Evolutionary conservation across 2,113 vertebrate genomes (phyloP).

Genomic region (Uria aalge): DNA sequence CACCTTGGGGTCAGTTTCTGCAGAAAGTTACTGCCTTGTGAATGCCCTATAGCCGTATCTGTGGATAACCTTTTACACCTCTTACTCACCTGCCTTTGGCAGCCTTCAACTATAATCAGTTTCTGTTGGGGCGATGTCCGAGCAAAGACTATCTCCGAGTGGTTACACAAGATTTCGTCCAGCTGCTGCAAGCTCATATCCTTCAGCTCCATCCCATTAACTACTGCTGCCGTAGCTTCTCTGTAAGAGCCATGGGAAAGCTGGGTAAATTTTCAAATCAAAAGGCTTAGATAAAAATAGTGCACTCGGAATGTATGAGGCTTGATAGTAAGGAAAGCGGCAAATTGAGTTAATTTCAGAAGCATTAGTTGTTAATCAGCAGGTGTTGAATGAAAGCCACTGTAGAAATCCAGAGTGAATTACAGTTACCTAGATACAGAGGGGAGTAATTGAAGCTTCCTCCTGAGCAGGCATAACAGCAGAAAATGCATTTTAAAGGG

Average conservation of each 20-base stretch:
- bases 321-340: neutral
- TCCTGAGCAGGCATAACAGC: neutral
- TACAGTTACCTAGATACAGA: neutral
- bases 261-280: neutral
- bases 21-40: neutral
- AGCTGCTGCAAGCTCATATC: constrained; percentile 75
- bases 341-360: neutral
- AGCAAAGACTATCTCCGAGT: constrained; percentile 80
- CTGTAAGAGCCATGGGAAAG: constrained; percentile 28
- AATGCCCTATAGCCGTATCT: neutral
- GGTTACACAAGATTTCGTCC: constrained; percentile 70
- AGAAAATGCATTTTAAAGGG: neutral
- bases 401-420: neutral
- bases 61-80: neutral
- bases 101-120: constrained; percentile 80
- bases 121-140: constrained; percentile 82
- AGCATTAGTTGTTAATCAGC: neutral
- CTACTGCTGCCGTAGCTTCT: constrained; percentile 76
- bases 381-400: neutral
- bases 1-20: neutral
- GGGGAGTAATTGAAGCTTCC: neutral
- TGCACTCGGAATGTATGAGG: fast-evolving
- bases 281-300: neutral
- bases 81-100: constrained; percentile 76
- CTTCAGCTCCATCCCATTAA: constrained; percentile 80